Evolutionary conservation across 2,888 invertebrate genomes (phyloP), one percentile per base, ranked within the genome.

Genomic region (Chrysolina oricalcia): DNA sequence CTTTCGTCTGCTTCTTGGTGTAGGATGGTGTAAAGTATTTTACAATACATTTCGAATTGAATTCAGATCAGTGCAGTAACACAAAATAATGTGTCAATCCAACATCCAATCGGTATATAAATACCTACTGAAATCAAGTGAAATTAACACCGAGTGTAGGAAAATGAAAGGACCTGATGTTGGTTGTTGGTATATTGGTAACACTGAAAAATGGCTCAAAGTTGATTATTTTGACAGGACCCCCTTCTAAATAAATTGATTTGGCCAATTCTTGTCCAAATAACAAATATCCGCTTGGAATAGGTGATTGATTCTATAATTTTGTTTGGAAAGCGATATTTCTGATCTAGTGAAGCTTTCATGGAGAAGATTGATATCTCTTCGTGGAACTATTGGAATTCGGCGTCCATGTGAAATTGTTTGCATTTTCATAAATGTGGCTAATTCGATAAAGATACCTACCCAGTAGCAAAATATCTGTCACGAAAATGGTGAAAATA

Each of bases 341-440:
- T 67, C 9, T n/a, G n/a, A 50, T 17, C 9, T 27, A 9, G 50
- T 48, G 17, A 50, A 67, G 48, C 11, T 19, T 53, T 53, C 53
- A 53, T 23, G 21, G 11, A 21, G 19, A 53, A 21, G n/a, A 23
- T 17, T 66, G 9, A 5, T 9, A 10, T 0, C 27, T 2, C 17
- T 48, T 67, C 19, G 19, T 19, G 17, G 6, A 13, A 46, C 13
- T 46, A 11, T 15, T 17, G 5, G 2, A 66, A 62, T 65, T 70
- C 72, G 71, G 75, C 75, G 75, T 75, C 75, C 75, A 75, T 72
- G 75, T 75, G 75, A 75, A 69, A 69, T 63, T 70, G 21, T 40
- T 46, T 6, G 62, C 46, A 9, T 17, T 41, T 53, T 53, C 11
- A 1, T n/a, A 64, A 68, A 40, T 68, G 35, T 19, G n/a, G 40